These are phyloP conservation scores for Setophaga kirtlandii DNA, from an alignment of 2,113 vertebrate genomes.

Conservation along the genomic window DNA sequence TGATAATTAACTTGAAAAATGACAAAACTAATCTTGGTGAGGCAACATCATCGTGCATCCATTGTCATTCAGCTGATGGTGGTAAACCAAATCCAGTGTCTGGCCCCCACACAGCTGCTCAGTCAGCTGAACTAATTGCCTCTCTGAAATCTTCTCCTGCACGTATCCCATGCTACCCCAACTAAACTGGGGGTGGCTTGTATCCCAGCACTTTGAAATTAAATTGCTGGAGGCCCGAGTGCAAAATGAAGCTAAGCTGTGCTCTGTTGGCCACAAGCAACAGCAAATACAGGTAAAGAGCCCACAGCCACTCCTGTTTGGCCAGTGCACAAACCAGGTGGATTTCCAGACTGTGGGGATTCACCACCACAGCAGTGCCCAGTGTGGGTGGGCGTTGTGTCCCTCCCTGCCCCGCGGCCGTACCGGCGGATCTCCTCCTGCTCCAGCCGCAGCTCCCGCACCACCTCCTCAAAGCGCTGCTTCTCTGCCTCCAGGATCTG, in stretches of 20 bases:
- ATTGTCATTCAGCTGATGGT: neutral
- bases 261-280: neutral
- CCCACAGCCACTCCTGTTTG: fast-evolving
- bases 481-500: constrained; percentile 94
- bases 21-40: neutral
- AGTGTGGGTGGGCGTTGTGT: fast-evolving
- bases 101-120: neutral
- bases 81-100: neutral
- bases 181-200: neutral
- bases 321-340: neutral
- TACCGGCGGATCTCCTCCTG: constrained; percentile 94
- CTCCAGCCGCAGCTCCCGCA: constrained; percentile 88
- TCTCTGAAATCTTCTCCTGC: neutral
- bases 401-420: neutral
- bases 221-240: neutral
- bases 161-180: neutral
- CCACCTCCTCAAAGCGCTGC: constrained; percentile 92
- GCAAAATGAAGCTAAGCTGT: neutral
- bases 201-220: neutral
- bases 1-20: neutral
- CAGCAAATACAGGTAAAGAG: neutral
- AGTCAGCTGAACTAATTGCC: neutral
- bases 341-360: neutral
- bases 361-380: neutral
- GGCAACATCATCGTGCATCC: neutral